Percentiles rank a stretch among this genome's conserved stretches.
These are phyloP conservation scores for Strigops habroptila DNA, from an alignment of 2,113 vertebrate species.

Conservation along the genomic window DNA sequence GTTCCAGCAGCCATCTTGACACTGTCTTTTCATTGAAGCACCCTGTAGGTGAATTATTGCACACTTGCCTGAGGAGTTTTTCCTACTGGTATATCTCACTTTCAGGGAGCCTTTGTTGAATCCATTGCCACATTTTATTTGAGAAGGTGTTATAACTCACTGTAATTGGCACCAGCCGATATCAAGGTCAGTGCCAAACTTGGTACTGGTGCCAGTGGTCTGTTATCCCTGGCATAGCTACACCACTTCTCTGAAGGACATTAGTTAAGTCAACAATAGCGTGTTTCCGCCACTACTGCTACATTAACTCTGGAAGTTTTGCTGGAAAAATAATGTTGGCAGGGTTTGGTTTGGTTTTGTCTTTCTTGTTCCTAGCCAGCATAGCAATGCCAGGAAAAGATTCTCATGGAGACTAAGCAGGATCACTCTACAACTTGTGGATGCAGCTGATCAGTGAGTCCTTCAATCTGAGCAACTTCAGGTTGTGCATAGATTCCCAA, in stretches of 20 bases:
- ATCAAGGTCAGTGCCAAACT: not conserved
- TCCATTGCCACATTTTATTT: not conserved
- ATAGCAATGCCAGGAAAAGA: not conserved
- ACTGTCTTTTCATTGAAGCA: not conserved
- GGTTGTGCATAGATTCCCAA: not conserved
- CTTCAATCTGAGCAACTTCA: not conserved
- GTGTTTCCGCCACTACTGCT: not conserved
- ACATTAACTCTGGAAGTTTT: conserved; percentile 5
- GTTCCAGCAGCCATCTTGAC: not conserved
- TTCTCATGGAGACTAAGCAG: not conserved
- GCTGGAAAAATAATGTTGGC: conserved; percentile 28
- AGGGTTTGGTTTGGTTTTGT: not conserved
- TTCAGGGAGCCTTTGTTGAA: not conserved
- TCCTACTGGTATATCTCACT: not conserved
- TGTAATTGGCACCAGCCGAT: not conserved
- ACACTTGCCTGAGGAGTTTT: not conserved
- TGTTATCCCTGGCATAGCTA: conserved; percentile 34
- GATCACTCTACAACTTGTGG: not conserved
- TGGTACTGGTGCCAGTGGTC: not conserved
- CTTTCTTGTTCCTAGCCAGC: not conserved
- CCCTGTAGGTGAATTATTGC: not conserved
- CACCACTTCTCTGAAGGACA: not conserved
- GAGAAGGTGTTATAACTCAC: conserved; percentile 8
- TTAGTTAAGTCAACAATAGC: conserved; percentile 25
- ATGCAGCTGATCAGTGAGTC: not conserved